Base-by-base conservation (phyloP, 2,113 vertebrate species). In the Cyprinodon brontotheroides region DNA sequence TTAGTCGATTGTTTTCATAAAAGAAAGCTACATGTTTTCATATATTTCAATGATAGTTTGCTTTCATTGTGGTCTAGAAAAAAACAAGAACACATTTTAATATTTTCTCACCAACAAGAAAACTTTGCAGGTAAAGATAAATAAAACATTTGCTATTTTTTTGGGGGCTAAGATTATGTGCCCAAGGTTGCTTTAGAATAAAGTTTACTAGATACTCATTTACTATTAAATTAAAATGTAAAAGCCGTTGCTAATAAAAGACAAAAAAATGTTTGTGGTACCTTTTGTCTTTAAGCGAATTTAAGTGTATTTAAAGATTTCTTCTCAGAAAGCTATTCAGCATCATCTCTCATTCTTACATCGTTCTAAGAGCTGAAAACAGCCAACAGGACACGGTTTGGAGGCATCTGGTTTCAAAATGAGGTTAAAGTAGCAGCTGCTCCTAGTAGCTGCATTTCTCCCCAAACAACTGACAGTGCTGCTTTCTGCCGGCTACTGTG, bases 361-460 rank as follows among this genome's bases (percentile, higher is more conserved):
- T 57, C 17, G 2, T 20, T 53, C 48, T 53, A 53, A 0, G 50
- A 20, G 50, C 50, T 1, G 8, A 4, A 57, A 57, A 20, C 20
- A 8, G 8, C 50, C 50, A 2, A 20, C 50, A 7, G 50, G 50
- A 6, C 50, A n/a, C 17, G 8, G 6, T 57, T 20, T n/a, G 5
- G 50, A 57, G 17, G n/a, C 17, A 17, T n/a, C 29, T 63, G 13
- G 13, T 29, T 66, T 60, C 53, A 75, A 66, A 29, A 71, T n/a
- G 14, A 38, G 47, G 64, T 48, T 65, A 36, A 61, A 73, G 45
- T 22, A 10, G 65, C 1, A n/a, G 15, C 72, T 78, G 62, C 73
- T 61, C 47, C 53, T 40, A 61, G 36, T 48, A 68, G 38, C 75
- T 61, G 53, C 40, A 15, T 41, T 36, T 53, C 68, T 48, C 0